Percentiles rank a stretch among this genome's conserved stretches.
These are phyloP conservation scores for Eupithecia abbreviata DNA, from an alignment of 2,888 invertebrate genomes.

Conservation along the genomic window DNA sequence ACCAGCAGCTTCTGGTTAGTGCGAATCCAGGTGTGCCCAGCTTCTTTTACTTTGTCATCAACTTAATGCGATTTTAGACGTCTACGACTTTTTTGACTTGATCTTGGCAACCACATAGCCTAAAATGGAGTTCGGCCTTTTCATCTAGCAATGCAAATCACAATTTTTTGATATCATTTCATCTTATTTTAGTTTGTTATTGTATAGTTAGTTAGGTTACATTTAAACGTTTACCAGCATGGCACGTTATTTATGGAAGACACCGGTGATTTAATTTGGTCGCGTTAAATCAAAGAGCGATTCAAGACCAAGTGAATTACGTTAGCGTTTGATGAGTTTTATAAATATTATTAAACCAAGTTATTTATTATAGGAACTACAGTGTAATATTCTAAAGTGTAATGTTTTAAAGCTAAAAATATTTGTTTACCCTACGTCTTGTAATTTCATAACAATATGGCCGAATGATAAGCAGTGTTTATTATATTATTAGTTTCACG, in stretches of 20 bases:
- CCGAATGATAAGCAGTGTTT: too few species aligned
- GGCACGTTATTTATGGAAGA: not conserved
- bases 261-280: not conserved
- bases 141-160: not conserved
- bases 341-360: too few species aligned
- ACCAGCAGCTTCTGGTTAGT: not conserved
- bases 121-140: not conserved
- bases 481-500: too few species aligned
- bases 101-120: not conserved
- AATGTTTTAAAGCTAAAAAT: not conserved
- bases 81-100: not conserved
- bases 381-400: not conserved
- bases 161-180: not conserved
- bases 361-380: too few species aligned
- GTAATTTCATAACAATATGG: not conserved
- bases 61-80: not conserved
- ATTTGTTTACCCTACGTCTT: not conserved
- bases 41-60: not conserved
- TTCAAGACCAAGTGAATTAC: not conserved
- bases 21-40: not conserved
- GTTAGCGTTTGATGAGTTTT: not conserved
- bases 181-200: not conserved
- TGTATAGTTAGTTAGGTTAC: too few species aligned
- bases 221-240: not conserved
- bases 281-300: constrained; percentile 1